These are phyloP conservation scores for Malurus melanocephalus DNA, from an alignment of 2,113 vertebrate species.

Conservation along the genomic window DNA sequence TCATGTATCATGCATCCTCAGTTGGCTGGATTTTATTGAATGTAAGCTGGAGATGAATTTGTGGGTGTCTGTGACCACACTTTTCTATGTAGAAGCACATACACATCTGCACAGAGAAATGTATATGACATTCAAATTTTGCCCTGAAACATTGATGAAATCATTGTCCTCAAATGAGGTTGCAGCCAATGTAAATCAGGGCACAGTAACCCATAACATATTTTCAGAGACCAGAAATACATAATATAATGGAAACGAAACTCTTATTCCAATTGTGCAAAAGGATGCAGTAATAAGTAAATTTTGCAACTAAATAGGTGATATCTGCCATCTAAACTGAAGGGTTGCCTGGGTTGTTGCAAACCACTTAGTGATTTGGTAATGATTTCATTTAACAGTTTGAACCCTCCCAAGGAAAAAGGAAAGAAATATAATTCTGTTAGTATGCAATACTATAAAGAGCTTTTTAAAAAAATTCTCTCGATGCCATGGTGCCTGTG, in stretches of 20 bases:
- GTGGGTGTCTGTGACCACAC: neutral
- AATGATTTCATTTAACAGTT: slow-evolving; percentile 10
- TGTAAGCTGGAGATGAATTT: neutral
- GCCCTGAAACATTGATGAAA: neutral
- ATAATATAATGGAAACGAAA: neutral
- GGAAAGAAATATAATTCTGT: neutral
- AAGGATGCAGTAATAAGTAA: neutral
- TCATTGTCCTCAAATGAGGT: neutral
- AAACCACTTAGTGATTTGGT: neutral
- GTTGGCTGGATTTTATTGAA: neutral
- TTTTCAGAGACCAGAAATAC: neutral
- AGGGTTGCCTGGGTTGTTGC: slow-evolving; percentile 20
- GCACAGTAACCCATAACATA: neutral
- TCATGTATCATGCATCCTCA: accelerated
- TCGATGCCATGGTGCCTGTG: neutral
- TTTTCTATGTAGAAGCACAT: neutral
- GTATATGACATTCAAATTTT: neutral
- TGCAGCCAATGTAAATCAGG: neutral
- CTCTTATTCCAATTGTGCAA: neutral
- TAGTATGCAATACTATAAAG: neutral
- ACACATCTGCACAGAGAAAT: neutral
- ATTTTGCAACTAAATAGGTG: neutral
- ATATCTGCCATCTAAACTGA: slow-evolving; percentile 7
- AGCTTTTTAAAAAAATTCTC: neutral
- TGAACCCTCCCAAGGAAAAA: neutral